These are phyloP conservation scores for Agrochola lota DNA, from an alignment of 2,888 invertebrate genomes.

Conservation along the genomic window DNA sequence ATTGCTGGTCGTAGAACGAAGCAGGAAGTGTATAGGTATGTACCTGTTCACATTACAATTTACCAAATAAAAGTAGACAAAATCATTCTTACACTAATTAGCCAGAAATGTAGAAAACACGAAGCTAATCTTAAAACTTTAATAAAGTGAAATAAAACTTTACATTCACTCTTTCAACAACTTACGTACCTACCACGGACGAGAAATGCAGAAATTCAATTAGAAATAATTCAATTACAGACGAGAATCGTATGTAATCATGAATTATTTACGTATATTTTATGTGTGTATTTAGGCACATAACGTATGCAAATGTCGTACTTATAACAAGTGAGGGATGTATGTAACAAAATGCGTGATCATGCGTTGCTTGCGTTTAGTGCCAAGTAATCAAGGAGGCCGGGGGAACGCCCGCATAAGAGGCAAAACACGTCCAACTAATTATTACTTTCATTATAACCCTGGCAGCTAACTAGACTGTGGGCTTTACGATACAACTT, in stretches of 20 bases:
- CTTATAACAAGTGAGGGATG: constrained; percentile 31
- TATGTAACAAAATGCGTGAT: constrained; percentile 54
- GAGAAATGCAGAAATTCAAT: constrained; percentile 17
- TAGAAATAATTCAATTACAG: constrained; percentile 38
- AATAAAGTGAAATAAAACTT: constrained; percentile 31
- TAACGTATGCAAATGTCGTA: constrained; percentile 53
- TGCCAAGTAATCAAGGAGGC: constrained; percentile 37
- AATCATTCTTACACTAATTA: constrained; percentile 38
- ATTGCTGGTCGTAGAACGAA: not conserved
- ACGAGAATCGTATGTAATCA: constrained; percentile 21
- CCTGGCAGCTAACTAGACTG: constrained; percentile 34
- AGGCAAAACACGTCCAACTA: constrained; percentile 56
- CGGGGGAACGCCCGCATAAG: constrained; percentile 58
- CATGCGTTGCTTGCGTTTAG: constrained; percentile 45
- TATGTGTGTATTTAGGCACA: constrained; percentile 27
- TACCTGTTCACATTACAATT: not conserved
- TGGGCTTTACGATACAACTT: constrained; percentile 32
- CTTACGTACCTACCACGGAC: not conserved
- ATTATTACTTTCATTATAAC: constrained; percentile 58
- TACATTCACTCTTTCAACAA: constrained; percentile 49
- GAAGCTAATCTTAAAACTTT: constrained; percentile 35
- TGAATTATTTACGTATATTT: constrained; percentile 23
- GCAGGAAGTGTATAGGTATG: not conserved
- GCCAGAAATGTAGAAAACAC: constrained; percentile 24
- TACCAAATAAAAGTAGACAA: constrained; percentile 7